These are phyloP conservation scores for Ictidomys tridecemlineatus DNA, from an alignment of 2,113 vertebrate genomes.

Conservation along the genomic window DNA sequence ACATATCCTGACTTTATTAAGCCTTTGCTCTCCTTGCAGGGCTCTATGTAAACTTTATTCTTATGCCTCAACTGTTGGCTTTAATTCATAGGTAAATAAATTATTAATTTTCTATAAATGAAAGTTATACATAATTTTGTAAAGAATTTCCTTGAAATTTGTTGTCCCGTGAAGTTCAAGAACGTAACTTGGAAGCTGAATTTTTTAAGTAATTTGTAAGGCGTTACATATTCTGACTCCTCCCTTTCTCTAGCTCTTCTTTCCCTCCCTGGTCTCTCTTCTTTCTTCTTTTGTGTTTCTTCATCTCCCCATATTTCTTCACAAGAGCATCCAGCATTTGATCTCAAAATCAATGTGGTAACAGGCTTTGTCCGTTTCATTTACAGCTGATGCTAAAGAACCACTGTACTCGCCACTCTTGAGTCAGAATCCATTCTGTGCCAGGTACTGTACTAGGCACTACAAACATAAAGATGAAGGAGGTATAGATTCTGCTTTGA, in stretches of 20 bases:
- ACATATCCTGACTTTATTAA: background rate
- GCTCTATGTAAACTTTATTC: background rate
- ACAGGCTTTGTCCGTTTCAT: background rate
- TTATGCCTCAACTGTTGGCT: background rate
- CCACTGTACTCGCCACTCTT: background rate
- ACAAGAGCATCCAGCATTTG: background rate
- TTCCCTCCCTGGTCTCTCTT: background rate
- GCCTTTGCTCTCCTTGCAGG: background rate
- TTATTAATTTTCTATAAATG: background rate
- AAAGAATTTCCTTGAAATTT: constrained; percentile 5
- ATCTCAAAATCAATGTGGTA: background rate
- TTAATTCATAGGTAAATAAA: background rate
- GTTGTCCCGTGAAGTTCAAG: background rate
- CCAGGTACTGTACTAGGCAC: background rate
- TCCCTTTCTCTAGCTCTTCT: background rate
- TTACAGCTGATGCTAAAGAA: background rate
- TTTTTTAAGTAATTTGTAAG: constrained; percentile 27
- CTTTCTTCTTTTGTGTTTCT: background rate
- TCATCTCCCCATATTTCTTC: no score
- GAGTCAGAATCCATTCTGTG: background rate
- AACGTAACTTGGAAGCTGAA: background rate
- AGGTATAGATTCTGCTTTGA: background rate
- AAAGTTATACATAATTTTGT: background rate
- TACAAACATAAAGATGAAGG: background rate
- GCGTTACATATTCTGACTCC: background rate